Base-by-base conservation (phyloP, 2,888 invertebrate species). In the Spisula solida region DNA sequence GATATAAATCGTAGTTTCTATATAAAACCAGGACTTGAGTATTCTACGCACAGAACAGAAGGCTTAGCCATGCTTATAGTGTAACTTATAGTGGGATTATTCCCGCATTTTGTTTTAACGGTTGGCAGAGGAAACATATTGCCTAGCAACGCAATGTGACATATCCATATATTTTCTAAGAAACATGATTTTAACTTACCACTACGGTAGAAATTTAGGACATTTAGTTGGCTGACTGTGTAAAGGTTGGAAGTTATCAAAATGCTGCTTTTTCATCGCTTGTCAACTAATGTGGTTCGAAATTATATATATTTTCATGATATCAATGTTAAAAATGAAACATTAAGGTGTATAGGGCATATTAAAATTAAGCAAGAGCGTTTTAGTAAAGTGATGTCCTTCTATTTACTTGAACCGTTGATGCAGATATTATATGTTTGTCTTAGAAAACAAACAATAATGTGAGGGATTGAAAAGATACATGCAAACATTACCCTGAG, bases 111-210 rank as follows among this genome's bases (percentile, higher is more conserved):
- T 75, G 29, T 75, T 31, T 25, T 25, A 75, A 18, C 18, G 5
- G 31, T 75, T 75, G 75, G 31, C 75, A 75, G 31, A 14, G 1
- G 75, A 75, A 12, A 75, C 75, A 34, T 75, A 75, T 75, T 75
- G 75, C 75, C 34, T 75, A 75, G 75, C 75, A 75, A 75, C 75
- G 34, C 18, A 75, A 16, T 75, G 75, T 34, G 75, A 75, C 75
- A 31, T 31, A 31, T 75, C 75, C 29, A 75, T 75, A 75, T 12
- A 34, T 75, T 75, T 34, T 75, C 75, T 18, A 1, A 75, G 18
- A 25, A 66, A 66, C 1, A 66, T 25, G 6, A 66, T 66, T 60
- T 25, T 66, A 41, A 25, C 60, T 66, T 66, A 66, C n/a, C n/a
- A n/a, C 31, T 75, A 34, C 75, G 18, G 75, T 31, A 18, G 34